A percentile compares a stretch with the other conserved stretches of the same genome.
Evolutionary conservation across 2,113 vertebrate genomes (phyloP).

Genomic region (Atrichornis clamosus): DNA sequence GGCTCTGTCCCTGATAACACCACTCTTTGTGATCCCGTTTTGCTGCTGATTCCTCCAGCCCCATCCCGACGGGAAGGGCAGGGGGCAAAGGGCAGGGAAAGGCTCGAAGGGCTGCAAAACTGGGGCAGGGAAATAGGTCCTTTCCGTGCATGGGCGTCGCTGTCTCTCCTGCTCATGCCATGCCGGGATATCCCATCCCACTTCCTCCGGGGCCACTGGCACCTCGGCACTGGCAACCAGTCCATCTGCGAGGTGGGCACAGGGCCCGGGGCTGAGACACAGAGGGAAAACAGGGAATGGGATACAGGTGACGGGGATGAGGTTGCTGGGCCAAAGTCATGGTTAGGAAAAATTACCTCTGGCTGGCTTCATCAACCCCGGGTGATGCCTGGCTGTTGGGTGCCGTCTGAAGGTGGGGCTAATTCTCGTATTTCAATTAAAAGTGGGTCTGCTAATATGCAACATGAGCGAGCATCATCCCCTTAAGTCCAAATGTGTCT

Average conservation of each 20-base stretch:
- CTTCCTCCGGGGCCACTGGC: neutral
- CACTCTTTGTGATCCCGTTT: neutral
- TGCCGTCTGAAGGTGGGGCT: neutral
- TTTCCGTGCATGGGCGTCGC: rapidly evolving
- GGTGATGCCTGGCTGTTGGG: neutral
- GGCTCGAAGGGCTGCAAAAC: neutral
- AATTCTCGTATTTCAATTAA: neutral
- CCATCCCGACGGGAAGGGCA: rapidly evolving
- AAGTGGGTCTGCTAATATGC: rapidly evolving
- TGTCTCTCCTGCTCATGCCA: neutral
- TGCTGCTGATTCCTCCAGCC: neutral
- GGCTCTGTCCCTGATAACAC: neutral
- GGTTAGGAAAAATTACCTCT: neutral
- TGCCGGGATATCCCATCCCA: rapidly evolving
- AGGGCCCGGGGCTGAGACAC: neutral
- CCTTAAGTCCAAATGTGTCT: rapidly evolving
- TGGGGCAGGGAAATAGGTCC: neutral
- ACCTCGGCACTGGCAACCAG: rapidly evolving
- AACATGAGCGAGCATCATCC: neutral
- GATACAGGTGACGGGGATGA: neutral
- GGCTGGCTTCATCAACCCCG: rapidly evolving
- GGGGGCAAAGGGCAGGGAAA: neutral
- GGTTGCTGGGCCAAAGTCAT: neutral
- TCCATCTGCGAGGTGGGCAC: too few species aligned
- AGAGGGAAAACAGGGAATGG: neutral